Base-by-base conservation (phyloP, 1,140 invertebrate genomes). In the Drosophila rufa region DNA sequence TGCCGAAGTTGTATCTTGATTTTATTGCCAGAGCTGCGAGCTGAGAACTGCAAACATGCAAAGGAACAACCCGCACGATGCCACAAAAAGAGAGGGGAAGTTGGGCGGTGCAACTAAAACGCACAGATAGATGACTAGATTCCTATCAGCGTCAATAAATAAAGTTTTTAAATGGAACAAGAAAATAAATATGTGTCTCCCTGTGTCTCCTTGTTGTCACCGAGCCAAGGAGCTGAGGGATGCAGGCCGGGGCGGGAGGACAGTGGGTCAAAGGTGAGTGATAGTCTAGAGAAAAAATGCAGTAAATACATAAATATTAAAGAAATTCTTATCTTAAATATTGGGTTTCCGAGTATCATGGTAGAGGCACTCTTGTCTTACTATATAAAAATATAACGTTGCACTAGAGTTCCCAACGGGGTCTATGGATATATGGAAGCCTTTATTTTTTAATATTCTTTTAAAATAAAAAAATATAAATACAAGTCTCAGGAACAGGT, bases 81-180 rank as follows among this genome's bases (percentile, higher is more conserved):
- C 43, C 27, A 75, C 53, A 74, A 38, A 38, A 30, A 57, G 17
- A 38, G 4, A 6, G 17, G 15, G 46, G 64, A 12, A 14, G 5
- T 15, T 5, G 12, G 45, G 59, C 12, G 47, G 33, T 60, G 69
- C 66, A 53, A 7, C 67, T 73, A 74, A 86, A 87, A 87, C 80
- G 84, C 80, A 81, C 75, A 83, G 84, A 87, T 87, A 87, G 80
- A 82, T 87, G 83, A 71, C 83, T 83, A 82, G 83, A 87, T 87
- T 87, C 84, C 83, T 83, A 87, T 87, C 83, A 87, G 83, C 84
- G 84, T 83, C 83, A 87, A 87, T 87, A 87, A 87, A 87, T 87
- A 87, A 87, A 89, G 84, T 87, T 87, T 87, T 87, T 89, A 87
- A 87, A 89, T 89, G 84, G 80, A 87, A 89, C 84, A 87, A 80